Evolutionary conservation across 2,888 invertebrate genomes (phyloP), one percentile per base, ranked within the genome.

Genomic region (Phanerotoma sp.): DNA sequence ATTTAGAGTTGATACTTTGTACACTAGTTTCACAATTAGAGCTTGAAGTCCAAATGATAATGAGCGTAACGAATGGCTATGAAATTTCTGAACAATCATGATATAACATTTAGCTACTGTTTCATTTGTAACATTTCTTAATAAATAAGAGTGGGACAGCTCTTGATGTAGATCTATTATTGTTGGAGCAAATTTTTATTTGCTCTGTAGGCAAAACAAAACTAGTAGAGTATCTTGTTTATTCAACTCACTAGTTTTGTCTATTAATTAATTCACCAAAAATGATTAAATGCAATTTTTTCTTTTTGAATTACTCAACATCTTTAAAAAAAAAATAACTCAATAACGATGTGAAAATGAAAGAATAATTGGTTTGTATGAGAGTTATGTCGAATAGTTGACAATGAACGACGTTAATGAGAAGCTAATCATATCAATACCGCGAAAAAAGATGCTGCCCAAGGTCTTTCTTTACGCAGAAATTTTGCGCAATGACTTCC

Each of bases 151-250:
- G 40, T 62, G 51, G 68, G 70, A 68, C 60, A 65, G 55, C 64
- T 65, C 25, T 1, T 7, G 25, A 5, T 25, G 51, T 57, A 58
- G 58, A 62, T 66, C 70, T 71, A 71, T 71, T 71, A 71, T 71
- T 62, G 68, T 68, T 60, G 60, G 64, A 61, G 66, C 59, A 61
- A 65, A 65, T 65, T 66, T 42, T 70, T 69, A 66, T 68, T 57
- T 45, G 56, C 55, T 42, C 15, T 18, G 28, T 30, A n/a, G 15
- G 30, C 37, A n/a, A 41, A n/a, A n/a, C n/a, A n/a, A n/a, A 30
- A 28, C 13, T 15, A 16, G 9, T 30, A 13, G 45, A 45, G 50
- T 40, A 41, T 45, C 30, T 21, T 22, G 11, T 37, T 3, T n/a
- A n/a, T n/a, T n/a, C n/a, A 20, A 13, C 35, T n/a, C 20, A 30